Percentiles rank a stretch among this genome's conserved stretches.
These are phyloP conservation scores for Hoplostethus mediterraneus DNA, from an alignment of 2,797 vertebrate genomes.

Conservation along the genomic window DNA sequence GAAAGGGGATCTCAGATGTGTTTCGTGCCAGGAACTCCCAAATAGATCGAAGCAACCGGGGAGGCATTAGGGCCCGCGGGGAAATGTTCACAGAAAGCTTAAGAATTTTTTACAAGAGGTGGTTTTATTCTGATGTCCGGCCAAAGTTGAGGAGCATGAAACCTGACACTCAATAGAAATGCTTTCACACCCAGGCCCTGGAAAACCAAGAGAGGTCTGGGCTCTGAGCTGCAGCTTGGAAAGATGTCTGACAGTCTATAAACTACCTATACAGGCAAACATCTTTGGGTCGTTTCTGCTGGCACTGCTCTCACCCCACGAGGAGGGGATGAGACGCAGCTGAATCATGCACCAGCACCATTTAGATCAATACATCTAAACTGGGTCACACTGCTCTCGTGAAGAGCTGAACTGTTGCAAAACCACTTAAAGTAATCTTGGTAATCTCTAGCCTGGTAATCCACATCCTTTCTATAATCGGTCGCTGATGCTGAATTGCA, in stretches of 20 bases:
- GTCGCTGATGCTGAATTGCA: slow-evolving; percentile 16
- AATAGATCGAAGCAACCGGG: not conserved
- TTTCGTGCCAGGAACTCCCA: not conserved
- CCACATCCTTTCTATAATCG: slow-evolving; percentile 18
- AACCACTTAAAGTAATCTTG: slow-evolving; percentile 21
- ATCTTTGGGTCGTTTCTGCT: not conserved
- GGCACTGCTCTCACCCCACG: not conserved
- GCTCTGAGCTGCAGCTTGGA: not conserved
- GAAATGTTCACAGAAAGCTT: slow-evolving; percentile 5
- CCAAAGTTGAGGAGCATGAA: slow-evolving; percentile 26
- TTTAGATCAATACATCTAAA: slow-evolving; percentile 33
- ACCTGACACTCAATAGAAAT: slow-evolving; percentile 27
- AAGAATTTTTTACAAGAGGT: slow-evolving; percentile 10
- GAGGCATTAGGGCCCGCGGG: not conserved
- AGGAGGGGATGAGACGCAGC: not conserved
- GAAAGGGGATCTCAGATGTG: slow-evolving; percentile 28
- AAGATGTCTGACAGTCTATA: not conserved
- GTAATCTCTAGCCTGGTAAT: slow-evolving; percentile 38
- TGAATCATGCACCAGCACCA: slow-evolving; percentile 31
- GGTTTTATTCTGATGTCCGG: slow-evolving; percentile 34
- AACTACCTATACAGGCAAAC: not conserved
- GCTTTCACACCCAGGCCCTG: slow-evolving; percentile 33
- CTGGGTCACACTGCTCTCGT: slow-evolving; percentile 18
- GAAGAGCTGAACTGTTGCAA: slow-evolving; percentile 27
- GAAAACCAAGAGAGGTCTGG: slow-evolving; percentile 6